Evolutionary conservation across 2,888 invertebrate genomes (phyloP).

Genomic region (Trissonchulus latispiculum): DNA sequence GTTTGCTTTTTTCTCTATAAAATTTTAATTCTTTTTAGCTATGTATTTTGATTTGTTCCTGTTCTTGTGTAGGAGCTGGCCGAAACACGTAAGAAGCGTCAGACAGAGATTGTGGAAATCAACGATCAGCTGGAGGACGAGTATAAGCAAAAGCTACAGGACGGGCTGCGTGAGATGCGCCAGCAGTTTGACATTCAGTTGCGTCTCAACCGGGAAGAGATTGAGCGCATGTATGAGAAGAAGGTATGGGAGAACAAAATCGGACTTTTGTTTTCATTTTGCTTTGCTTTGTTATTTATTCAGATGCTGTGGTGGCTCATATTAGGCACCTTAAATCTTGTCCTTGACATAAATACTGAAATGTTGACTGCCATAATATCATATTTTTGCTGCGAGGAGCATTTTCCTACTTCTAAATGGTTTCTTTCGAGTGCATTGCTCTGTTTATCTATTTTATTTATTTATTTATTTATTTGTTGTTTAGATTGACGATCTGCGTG

Average conservation of each 20-base stretch:
- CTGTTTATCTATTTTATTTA: too few species aligned
- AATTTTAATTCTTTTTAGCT: background rate
- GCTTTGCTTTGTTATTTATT: too few species aligned
- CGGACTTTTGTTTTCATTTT: too few species aligned
- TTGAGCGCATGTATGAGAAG: slow-evolving; percentile 71
- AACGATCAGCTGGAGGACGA: slow-evolving; percentile 84
- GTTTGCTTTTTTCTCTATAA: background rate
- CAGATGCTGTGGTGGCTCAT: too few species aligned
- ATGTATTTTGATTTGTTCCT: background rate
- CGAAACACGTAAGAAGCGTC: slow-evolving; percentile 73
- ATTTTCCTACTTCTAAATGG: too few species aligned
- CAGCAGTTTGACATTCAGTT: slow-evolving; percentile 85
- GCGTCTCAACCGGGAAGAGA: slow-evolving; percentile 75
- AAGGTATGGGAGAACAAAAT: slow-evolving; percentile 47
- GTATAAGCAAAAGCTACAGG: slow-evolving; percentile 82
- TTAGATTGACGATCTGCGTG: slow-evolving; percentile 63
- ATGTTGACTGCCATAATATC: too few species aligned
- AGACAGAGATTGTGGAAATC: slow-evolving; percentile 85
- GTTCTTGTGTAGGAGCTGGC: slow-evolving; percentile 60
- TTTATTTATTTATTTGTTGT: too few species aligned
- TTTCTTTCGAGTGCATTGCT: too few species aligned
- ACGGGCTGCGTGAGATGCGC: slow-evolving; percentile 77
- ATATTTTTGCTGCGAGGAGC: too few species aligned
- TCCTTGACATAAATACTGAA: too few species aligned
- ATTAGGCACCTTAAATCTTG: too few species aligned